Evolutionary conservation across 1,140 invertebrate species (phyloP).

Genomic region (Manduca sexta): DNA sequence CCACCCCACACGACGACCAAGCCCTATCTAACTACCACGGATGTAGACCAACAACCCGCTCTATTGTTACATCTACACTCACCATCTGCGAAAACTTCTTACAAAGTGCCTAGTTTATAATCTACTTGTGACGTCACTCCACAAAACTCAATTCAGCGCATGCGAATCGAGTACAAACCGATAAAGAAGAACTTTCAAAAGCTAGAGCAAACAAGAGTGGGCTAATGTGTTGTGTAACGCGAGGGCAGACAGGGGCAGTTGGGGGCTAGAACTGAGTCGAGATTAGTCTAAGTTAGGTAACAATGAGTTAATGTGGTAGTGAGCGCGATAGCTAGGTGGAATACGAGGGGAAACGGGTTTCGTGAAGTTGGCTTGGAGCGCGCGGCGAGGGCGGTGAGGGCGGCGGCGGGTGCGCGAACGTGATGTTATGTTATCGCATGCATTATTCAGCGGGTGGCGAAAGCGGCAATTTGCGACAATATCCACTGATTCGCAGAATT

Average conservation of each 20-base stretch:
- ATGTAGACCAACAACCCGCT: slow-evolving; percentile 10
- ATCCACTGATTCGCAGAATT: slow-evolving; percentile 67
- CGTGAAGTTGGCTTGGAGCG: slow-evolving; percentile 13
- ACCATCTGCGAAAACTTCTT: background rate
- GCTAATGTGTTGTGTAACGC: background rate
- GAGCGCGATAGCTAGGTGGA: slow-evolving; percentile 18
- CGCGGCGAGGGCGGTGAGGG: slow-evolving; percentile 14
- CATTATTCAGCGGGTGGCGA: slow-evolving; percentile 69
- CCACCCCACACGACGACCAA: slow-evolving; percentile 43
- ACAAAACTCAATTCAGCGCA: too few species aligned
- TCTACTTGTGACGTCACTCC: too few species aligned
- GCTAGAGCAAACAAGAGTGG: background rate
- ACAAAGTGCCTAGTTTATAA: background rate
- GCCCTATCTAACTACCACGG: slow-evolving; percentile 24
- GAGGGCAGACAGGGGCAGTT: background rate
- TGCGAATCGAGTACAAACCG: too few species aligned
- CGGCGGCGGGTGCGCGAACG: slow-evolving; percentile 39
- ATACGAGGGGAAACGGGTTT: slow-evolving; percentile 27
- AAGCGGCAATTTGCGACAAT: slow-evolving; percentile 72
- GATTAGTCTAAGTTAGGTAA: slow-evolving; percentile 15
- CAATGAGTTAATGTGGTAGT: slow-evolving; percentile 16
- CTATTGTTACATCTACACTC: background rate
- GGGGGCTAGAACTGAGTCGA: background rate
- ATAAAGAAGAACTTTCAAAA: background rate
- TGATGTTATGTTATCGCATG: slow-evolving; percentile 71